Evolutionary conservation across 1,140 invertebrate species (phyloP), one percentile per base, ranked within the genome.

Genomic region (Brachionus sp.): DNA sequence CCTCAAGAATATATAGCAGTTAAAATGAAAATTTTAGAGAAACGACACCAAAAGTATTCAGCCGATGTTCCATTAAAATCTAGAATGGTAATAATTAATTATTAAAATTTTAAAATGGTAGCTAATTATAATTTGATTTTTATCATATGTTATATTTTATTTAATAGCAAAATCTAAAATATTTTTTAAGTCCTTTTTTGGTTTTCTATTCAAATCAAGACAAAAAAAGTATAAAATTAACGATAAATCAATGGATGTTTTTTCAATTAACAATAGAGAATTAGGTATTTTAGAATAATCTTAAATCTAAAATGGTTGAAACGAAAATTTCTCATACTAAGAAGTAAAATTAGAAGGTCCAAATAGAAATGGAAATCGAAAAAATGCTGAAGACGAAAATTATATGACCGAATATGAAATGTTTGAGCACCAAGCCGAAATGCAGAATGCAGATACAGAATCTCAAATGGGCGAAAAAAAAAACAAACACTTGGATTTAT

Each of bases 371-470:
- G n/a, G n/a, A n/a, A n/a, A n/a, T n/a, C n/a, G n/a, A n/a, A n/a
- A n/a, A n/a, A n/a, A n/a, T n/a, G n/a, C n/a, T n/a, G n/a, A n/a
- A n/a, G 70, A 75, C 12, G 70, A 75, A 29, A 75, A 75, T 46
- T 75, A 75, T 39, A 46, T 44, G 70, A 75, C 70, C 25, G 70
- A 75, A 12, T 75, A 75, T 75, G 70, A 75, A 50, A 75, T 75
- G 5, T 46, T 29, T 29, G 70, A 75, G n/a, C 70, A 75, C 44
- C 39, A 75, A 46, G 70, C 70, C 4, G 39, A 75, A 3, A 44
- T 23, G 46, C 39, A 75, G 33, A 75, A 75, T 46, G 70, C 42
- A 44, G 70, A 68, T 35, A 68, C 64, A 5, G 64, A 68, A 68
- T 68, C 64, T 35, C 64, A 68, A 68, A 68, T 68, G 25, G 64